Evolutionary conservation across 2,888 invertebrate genomes (phyloP).

Genomic region (Heliconius ismenius): DNA sequence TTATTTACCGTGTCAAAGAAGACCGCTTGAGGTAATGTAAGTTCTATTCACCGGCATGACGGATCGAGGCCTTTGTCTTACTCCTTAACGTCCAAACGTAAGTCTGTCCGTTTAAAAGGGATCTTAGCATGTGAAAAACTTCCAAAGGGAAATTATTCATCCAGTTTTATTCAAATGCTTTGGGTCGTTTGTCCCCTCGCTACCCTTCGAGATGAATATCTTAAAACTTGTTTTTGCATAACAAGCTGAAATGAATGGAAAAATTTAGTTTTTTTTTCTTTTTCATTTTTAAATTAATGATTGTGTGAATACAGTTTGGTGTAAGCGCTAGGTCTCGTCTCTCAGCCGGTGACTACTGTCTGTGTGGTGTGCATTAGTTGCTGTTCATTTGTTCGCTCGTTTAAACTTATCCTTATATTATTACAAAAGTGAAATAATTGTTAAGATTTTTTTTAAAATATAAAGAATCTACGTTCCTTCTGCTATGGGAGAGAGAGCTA

Average conservation of each 20-base stretch:
- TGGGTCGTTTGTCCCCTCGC: constrained; percentile 32
- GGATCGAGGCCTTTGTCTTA: constrained; percentile 39
- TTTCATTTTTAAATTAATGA: constrained; percentile 40
- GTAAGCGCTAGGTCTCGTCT: background rate
- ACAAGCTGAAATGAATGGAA: constrained; percentile 35
- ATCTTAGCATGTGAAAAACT: constrained; percentile 40
- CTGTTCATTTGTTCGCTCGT: background rate
- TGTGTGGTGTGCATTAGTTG: background rate
- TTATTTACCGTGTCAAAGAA: constrained; percentile 7
- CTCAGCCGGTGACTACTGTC: background rate
- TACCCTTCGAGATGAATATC: constrained; percentile 40
- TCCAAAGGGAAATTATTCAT: constrained; percentile 42
- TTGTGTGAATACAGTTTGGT: constrained; percentile 35
- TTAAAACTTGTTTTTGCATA: constrained; percentile 40
- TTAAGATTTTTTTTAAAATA: too few species aligned
- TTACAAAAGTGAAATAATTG: too few species aligned
- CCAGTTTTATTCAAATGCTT: constrained; percentile 41
- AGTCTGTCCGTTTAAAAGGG: constrained; percentile 37
- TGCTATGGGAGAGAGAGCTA: too few species aligned
- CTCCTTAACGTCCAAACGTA: constrained; percentile 36
- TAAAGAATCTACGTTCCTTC: too few species aligned
- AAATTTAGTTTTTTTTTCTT: constrained; percentile 36
- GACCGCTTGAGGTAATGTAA: constrained; percentile 26
- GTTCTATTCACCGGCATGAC: constrained; percentile 27
- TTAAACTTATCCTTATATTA: background rate